Conservation (phyloP, 2,113 vertebrate genomes). For the Alethe castanea region DNA sequence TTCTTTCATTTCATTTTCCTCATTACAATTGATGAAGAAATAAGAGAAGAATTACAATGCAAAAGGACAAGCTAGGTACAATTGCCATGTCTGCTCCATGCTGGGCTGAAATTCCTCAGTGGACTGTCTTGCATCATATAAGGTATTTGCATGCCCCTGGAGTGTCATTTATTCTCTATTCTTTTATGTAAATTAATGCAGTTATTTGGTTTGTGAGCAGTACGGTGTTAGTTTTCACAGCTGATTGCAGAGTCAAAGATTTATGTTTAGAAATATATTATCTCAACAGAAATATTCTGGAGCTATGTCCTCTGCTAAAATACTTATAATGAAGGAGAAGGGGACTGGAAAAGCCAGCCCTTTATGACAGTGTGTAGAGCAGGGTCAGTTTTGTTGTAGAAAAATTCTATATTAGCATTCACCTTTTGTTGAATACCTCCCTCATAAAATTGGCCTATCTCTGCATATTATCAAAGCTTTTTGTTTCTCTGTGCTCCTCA, state of each 20-base stretch:
- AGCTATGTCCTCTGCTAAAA: neutral
- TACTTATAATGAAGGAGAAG: neutral
- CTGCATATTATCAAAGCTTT: neutral
- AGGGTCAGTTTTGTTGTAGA: neutral
- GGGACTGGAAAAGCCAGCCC: neutral
- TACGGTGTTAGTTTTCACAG: neutral
- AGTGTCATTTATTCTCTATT: neutral
- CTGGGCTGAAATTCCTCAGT: neutral
- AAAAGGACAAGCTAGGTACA: neutral
- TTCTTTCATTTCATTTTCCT: neutral
- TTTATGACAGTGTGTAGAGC: neutral
- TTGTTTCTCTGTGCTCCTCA: neutral
- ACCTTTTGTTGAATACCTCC: neutral
- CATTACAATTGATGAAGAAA: neutral
- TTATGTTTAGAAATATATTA: neutral
- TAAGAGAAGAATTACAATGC: neutral
- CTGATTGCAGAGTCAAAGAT: neutral
- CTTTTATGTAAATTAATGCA: neutral
- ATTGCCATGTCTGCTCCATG: neutral
- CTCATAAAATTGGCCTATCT: neutral
- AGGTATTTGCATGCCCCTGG: neutral
- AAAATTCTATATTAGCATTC: neutral
- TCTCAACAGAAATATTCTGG: neutral
- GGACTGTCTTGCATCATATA: neutral
- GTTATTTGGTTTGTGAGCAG: neutral